Evolutionary conservation across 2,888 invertebrate species (phyloP).

Genomic region (Drosophila koepferae): DNA sequence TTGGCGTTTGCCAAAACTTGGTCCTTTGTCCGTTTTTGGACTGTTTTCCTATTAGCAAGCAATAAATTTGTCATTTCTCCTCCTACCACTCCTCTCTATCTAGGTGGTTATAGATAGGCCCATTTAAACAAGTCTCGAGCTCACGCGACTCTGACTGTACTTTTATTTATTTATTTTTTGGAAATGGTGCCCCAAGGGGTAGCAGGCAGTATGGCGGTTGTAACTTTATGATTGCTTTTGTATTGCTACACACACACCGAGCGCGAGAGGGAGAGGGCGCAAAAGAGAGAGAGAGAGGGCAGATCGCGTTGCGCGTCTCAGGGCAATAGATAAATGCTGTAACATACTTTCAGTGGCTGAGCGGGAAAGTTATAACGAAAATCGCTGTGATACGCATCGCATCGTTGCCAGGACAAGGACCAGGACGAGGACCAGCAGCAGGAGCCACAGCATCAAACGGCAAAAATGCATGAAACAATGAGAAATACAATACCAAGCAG

Average conservation of each 20-base stretch:
- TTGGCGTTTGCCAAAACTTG: constrained; percentile 48
- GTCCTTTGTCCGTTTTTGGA: constrained; percentile 60
- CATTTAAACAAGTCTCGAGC: constrained; percentile 44
- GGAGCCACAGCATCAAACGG: constrained; percentile 27
- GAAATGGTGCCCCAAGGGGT: constrained; percentile 19
- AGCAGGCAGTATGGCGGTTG: constrained; percentile 32
- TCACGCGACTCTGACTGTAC: constrained; percentile 13
- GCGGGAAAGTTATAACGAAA: constrained; percentile 59
- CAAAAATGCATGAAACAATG: constrained; percentile 58
- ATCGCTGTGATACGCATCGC: constrained; percentile 60
- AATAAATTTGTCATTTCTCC: constrained; percentile 62
- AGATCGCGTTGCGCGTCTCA: constrained; percentile 36
- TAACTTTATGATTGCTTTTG: constrained; percentile 73
- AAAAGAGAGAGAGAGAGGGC: neutral
- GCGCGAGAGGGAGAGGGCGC: neutral
- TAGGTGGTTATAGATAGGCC: constrained; percentile 53
- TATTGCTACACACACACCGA: constrained; percentile 34
- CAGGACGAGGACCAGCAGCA: neutral
- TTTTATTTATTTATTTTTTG: constrained; percentile 13
- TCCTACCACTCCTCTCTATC: neutral
- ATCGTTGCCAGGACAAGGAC: neutral
- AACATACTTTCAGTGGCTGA: constrained; percentile 54
- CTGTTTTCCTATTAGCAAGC: constrained; percentile 67
- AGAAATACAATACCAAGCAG: constrained; percentile 38
- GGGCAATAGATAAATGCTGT: constrained; percentile 63